Evolutionary conservation across 2,797 vertebrate genomes (phyloP), one percentile per base, ranked within the genome.

Genomic region (Myioborus melanocephalus): DNA sequence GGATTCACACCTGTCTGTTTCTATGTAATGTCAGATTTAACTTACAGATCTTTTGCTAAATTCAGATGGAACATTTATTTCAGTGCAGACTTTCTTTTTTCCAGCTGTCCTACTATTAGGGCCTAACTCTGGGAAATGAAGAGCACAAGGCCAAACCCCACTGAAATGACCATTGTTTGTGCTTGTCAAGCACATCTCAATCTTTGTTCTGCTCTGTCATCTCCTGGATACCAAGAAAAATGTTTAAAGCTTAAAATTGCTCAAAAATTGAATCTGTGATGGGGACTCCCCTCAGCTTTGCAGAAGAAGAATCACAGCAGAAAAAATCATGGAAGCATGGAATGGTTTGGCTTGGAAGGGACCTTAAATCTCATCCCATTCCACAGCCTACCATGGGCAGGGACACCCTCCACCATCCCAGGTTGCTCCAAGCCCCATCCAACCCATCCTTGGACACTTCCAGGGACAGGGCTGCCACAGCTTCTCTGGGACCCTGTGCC

Each of bases 391-490:
- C 15, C n/a, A 13, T 37, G 19, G 4, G 13, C 37, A 72, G 39
- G 53, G 24, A 46, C 46, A 53, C 1, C 10, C 69, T 4, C 11
- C 35, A 50, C 43, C 12, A 0, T 1, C 27, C 27, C 55, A 61
- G 35, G 9, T 0, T 69, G 22, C 32, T 56, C 49, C 16, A 20
- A 56, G 27, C 2, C 5, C 61, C 0, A 0, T 47, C 69, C 55
- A 61, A 0, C 35, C 78, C 37, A 32, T 32, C 20, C 32, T 44
- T 12, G 63, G 20, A 4, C 9, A 15, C 8, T 56, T 1, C 41
- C 55, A 61, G 22, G 18, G 30, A 41, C 32, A 43, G n/a, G 15
- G 24, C 64, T 61, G 17, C 41, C 56, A 15, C 49, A 63, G 41
- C 30, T 39, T 1, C 53, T 26, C 28, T 39, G 77, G 46, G 14